Evolutionary conservation across 1,140 invertebrate genomes (phyloP).

Genomic region (Delia radicum): DNA sequence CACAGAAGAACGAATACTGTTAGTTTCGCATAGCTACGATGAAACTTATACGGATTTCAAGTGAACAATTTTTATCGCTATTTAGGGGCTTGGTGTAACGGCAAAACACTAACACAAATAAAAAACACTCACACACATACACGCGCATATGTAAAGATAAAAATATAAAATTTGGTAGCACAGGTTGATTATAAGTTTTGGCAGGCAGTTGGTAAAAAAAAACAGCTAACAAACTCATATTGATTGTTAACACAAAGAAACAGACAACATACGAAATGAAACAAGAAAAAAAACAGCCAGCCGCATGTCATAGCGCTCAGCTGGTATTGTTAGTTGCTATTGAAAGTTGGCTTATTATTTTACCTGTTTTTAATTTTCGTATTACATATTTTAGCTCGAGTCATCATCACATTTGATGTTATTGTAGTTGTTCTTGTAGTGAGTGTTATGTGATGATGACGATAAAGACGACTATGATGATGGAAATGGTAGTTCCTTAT

Average conservation of each 20-base stretch:
- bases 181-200: slow-evolving; percentile 5
- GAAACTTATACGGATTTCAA: too few species aligned
- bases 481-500: slow-evolving; percentile 2
- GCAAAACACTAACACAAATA: not conserved
- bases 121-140: not conserved
- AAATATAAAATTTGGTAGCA: slow-evolving; percentile 5
- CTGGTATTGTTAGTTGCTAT: too few species aligned
- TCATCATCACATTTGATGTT: not conserved
- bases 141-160: not conserved
- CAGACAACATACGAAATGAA: not conserved
- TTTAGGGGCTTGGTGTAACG: slow-evolving; percentile 13
- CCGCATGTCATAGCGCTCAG: slow-evolving; percentile 7
- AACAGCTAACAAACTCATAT: slow-evolving; percentile 5
- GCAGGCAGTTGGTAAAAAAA: slow-evolving; percentile 15
- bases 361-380: not conserved
- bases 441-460: not conserved
- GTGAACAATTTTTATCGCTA: not conserved
- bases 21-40: too few species aligned
- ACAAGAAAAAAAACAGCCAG: not conserved
- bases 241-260: not conserved
- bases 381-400: not conserved
- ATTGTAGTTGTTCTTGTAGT: not conserved
- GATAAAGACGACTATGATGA: too few species aligned
- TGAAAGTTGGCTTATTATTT: slow-evolving; percentile 9
- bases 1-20: too few species aligned